These are phyloP conservation scores for Blera fallax DNA, from an alignment of 2,888 invertebrate species.

Conservation along the genomic window DNA sequence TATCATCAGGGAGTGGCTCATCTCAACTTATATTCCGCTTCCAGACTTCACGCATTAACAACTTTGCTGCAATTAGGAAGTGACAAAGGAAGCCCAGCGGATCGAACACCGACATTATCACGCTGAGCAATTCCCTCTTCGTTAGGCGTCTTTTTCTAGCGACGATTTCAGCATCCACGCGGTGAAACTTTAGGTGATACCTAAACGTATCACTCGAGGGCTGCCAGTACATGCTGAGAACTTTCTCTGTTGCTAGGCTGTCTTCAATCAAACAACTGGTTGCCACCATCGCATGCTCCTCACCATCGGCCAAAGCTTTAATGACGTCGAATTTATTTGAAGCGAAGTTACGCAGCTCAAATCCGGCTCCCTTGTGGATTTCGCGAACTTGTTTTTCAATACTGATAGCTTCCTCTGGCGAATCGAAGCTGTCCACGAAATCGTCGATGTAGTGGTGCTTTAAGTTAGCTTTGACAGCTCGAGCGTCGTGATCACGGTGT, in stretches of 20 bases:
- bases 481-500: slow-evolving; percentile 16
- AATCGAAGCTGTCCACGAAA: slow-evolving; percentile 26
- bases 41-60: too few species aligned
- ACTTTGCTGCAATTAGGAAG: too few species aligned
- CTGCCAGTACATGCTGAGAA: too few species aligned
- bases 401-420: slow-evolving; percentile 1
- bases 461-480: slow-evolving; percentile 33
- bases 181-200: slow-evolving; percentile 33
- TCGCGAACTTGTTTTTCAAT: slow-evolving; percentile 27
- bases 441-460: slow-evolving; percentile 33
- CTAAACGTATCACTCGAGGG: slow-evolving; percentile 17
- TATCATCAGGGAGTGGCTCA: slow-evolving; percentile 18
- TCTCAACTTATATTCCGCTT: too few species aligned
- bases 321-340: slow-evolving; percentile 4
- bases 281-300: neutral
- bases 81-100: too few species aligned
- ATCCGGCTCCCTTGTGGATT: slow-evolving; percentile 23
- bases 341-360: slow-evolving; percentile 26
- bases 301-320: too few species aligned
- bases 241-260: neutral
- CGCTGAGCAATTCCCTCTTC: slow-evolving; percentile 33
- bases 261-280: neutral
- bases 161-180: slow-evolving; percentile 17
- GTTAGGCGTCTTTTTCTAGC: slow-evolving; percentile 5
- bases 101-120: slow-evolving; percentile 39